Conservation (phyloP, 2,113 vertebrate species). For the Hypocryptadius cinnamomeus region DNA sequence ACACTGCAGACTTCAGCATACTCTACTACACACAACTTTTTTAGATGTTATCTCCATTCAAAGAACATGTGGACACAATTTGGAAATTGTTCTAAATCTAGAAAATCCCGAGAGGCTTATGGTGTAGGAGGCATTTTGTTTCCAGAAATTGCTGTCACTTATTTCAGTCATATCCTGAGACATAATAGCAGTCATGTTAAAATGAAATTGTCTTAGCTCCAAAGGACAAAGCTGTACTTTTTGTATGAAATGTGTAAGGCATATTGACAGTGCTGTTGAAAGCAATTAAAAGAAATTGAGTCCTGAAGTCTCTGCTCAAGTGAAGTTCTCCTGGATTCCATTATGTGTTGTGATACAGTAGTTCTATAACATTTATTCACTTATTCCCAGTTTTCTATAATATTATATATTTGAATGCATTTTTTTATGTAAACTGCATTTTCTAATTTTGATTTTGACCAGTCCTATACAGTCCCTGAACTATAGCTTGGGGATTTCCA, state of each 20-base stretch:
- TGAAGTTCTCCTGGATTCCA: neutral
- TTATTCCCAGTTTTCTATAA: neutral
- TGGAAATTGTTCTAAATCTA: neutral
- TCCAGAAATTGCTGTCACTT: constrained; percentile 3
- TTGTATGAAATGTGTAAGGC: neutral
- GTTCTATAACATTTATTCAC: neutral
- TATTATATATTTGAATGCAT: neutral
- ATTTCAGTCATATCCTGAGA: neutral
- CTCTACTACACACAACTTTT: neutral
- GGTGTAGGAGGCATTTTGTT: neutral
- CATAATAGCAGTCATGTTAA: neutral
- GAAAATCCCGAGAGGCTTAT: neutral
- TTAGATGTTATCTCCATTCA: neutral
- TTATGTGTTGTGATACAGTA: neutral
- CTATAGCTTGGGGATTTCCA: neutral
- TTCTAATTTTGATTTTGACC: neutral
- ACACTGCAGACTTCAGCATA: neutral
- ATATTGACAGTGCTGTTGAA: neutral
- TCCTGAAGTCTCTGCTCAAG: neutral
- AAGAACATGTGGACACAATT: neutral
- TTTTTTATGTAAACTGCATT: neutral
- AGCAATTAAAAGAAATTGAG: neutral
- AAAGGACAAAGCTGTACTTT: neutral
- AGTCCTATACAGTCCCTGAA: neutral
- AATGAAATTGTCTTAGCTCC: neutral